phyloP scores from a whole-genome alignment of 2,113 vertebrate species.

The Oceanites oceanicus region DNA sequence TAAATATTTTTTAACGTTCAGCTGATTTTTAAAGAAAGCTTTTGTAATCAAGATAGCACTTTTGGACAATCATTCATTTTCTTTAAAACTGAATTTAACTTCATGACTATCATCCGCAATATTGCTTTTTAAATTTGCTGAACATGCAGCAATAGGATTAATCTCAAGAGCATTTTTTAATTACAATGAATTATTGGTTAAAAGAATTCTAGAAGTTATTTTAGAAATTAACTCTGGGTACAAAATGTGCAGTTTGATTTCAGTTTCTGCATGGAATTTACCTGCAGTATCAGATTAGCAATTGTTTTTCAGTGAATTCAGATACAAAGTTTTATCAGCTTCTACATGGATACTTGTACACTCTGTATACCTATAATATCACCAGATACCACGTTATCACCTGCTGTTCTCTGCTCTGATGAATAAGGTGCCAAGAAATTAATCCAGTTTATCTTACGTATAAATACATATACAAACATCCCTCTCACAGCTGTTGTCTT shows the following conservation, averaged over 20 bases:
- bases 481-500: rapidly evolving
- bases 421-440: not conserved
- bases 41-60: not conserved
- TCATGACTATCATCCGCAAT: not conserved
- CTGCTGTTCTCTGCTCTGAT: not conserved
- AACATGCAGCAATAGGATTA: not conserved
- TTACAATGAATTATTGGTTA: not conserved
- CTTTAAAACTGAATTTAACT: not conserved
- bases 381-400: not conserved
- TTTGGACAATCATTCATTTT: not conserved
- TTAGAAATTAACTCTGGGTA: not conserved
- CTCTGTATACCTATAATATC: not conserved
- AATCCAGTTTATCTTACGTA: not conserved
- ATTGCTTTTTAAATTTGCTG: not conserved
- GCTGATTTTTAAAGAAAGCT: not conserved
- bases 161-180: not conserved
- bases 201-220: not conserved
- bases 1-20: not conserved
- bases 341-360: not conserved
- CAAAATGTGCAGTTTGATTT: not conserved
- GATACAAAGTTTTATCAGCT: not conserved
- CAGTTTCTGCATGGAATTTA: not conserved
- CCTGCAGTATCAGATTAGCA: not conserved
- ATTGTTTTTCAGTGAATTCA: not conserved
- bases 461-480: not conserved